phyloP scores from a whole-genome alignment of 2,113 vertebrate genomes.

The Aegotheles bennettii region DNA sequence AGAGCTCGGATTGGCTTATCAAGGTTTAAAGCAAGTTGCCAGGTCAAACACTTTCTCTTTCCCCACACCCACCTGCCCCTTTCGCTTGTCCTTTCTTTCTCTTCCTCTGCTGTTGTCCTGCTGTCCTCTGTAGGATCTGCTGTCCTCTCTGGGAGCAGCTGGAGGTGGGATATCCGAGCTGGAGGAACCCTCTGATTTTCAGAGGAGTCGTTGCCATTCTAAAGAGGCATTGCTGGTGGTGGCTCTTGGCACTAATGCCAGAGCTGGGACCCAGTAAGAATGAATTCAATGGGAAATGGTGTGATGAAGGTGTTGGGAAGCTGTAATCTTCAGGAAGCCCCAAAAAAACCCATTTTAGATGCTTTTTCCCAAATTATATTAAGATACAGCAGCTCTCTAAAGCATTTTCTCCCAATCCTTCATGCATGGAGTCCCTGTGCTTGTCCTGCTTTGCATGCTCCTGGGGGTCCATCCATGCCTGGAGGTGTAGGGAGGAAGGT shows the following conservation, averaged over 20 bases:
- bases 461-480: not conserved
- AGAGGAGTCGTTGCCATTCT: fast-evolving
- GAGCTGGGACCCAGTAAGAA: not conserved
- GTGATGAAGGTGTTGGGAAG: not conserved
- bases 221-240: not conserved
- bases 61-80: not conserved
- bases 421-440: not conserved
- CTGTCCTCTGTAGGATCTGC: not conserved
- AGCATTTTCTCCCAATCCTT: not conserved
- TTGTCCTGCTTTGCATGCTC: not conserved
- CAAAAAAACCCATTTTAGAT: not conserved
- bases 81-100: not conserved
- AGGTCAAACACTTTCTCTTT: constrained; percentile 74
- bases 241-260: not conserved
- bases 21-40: constrained; percentile 93
- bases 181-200: not conserved
- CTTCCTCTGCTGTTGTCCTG: not conserved
- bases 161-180: not conserved
- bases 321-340: not conserved
- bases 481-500: not conserved
- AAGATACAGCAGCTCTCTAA: not conserved
- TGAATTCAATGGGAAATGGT: not conserved
- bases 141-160: not conserved
- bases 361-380: not conserved
- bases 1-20: constrained; percentile 91